Evolutionary conservation across 2,113 vertebrate genomes (phyloP).

Genomic region (Neolamprologus sp.): DNA sequence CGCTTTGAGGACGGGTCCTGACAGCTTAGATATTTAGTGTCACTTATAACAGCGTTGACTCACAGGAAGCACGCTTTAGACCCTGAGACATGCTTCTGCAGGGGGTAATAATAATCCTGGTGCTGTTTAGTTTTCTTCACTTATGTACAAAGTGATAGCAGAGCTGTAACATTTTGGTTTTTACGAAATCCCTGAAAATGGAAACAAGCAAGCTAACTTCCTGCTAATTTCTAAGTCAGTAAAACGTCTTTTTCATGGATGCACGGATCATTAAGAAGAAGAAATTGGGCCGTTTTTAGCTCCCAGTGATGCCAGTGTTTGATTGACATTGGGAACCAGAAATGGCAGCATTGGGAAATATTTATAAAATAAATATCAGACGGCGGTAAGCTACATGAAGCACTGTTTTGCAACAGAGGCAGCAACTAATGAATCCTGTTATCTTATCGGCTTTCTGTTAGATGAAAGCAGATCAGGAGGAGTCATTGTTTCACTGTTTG

Average conservation of each 20-base stretch:
- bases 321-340: not conserved
- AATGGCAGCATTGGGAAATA: not conserved
- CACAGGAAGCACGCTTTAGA: not conserved
- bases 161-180: not conserved
- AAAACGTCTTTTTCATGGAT: not conserved
- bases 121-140: not conserved
- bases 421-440: not conserved
- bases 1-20: not conserved
- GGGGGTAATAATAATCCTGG: not conserved
- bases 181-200: not conserved
- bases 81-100: not conserved
- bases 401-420: not conserved
- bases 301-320: not conserved
- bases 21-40: not conserved
- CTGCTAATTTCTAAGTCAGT: not conserved
- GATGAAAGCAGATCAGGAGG: not conserved
- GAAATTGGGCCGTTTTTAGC: not conserved
- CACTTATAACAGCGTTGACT: not conserved
- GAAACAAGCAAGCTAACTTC: not conserved
- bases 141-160: not conserved
- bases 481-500: not conserved
- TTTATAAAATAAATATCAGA: not conserved
- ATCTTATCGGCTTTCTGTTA: not conserved
- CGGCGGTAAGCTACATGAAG: not conserved
- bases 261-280: rapidly evolving